Evolutionary conservation across 2,113 vertebrate species (phyloP).

Genomic region (Nicator chloris): DNA sequence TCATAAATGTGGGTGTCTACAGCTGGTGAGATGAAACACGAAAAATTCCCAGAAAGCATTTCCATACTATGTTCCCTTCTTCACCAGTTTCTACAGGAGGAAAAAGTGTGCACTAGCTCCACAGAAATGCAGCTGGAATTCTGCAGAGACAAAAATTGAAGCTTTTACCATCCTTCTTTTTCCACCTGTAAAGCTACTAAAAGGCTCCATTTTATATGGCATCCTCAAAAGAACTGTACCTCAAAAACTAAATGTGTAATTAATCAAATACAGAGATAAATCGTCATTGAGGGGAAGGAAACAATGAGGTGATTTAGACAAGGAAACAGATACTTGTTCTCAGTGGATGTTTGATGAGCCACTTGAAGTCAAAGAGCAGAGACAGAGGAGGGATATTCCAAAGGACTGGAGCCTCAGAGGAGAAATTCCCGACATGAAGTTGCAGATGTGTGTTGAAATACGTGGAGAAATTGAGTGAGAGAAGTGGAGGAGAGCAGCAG

Average conservation of each 20-base stretch:
- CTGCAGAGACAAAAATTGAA: background rate
- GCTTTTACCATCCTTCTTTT: background rate
- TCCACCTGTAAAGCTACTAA: background rate
- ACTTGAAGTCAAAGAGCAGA: background rate
- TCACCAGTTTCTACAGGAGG: rapidly evolving
- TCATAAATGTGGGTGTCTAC: background rate
- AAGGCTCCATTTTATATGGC: background rate
- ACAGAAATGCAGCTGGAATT: background rate
- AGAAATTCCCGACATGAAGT: background rate
- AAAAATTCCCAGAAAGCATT: background rate
- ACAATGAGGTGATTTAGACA: background rate
- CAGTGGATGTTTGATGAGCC: background rate
- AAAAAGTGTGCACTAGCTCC: background rate
- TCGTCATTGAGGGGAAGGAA: background rate
- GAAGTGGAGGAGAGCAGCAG: background rate
- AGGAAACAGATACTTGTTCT: background rate
- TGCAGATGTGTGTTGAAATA: background rate
- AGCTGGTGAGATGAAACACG: background rate
- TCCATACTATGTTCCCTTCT: background rate
- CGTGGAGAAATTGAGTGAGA: background rate
- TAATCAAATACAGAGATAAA: background rate
- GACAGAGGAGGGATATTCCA: background rate
- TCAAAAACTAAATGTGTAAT: background rate
- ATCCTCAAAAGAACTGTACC: background rate
- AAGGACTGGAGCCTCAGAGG: background rate